Evolutionary conservation across 2,888 invertebrate genomes (phyloP).

Genomic region (Margaritifera margaritifera): DNA sequence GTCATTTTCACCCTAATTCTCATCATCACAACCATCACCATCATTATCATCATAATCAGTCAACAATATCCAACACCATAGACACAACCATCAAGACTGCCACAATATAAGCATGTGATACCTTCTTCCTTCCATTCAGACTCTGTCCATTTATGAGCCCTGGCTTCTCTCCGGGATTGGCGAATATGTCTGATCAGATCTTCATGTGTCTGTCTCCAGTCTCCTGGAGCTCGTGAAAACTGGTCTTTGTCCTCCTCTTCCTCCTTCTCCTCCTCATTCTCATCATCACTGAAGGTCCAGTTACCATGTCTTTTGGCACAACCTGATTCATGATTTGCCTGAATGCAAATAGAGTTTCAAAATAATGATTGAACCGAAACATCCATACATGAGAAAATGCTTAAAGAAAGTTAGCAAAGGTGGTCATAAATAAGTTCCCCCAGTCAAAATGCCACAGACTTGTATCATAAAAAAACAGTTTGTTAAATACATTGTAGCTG

Average conservation of each 20-base stretch:
- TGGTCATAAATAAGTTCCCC: conserved; percentile 1
- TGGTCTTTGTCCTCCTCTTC: conserved; percentile 34
- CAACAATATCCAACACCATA: too few relatives aligned
- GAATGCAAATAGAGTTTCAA: conserved; percentile 3
- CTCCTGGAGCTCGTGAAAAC: conserved; percentile 37
- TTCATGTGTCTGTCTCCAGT: conserved; percentile 53
- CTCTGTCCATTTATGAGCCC: conserved; percentile 18
- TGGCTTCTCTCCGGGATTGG: conserved; percentile 38
- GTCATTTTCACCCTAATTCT: too few relatives aligned
- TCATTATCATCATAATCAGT: too few relatives aligned
- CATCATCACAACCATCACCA: too few relatives aligned
- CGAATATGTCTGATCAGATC: conserved; percentile 48
- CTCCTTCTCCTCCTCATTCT: conserved; percentile 19
- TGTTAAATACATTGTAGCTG: too few relatives aligned
- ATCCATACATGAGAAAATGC: too few relatives aligned
- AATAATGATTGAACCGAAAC: too few relatives aligned
- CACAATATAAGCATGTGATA: neutral
- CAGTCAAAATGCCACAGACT: neutral
- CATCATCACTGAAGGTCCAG: conserved; percentile 33
- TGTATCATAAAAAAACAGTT: too few relatives aligned
- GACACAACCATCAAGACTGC: too few relatives aligned
- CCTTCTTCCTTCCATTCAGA: neutral
- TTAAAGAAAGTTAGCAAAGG: too few relatives aligned
- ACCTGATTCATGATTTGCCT: conserved; percentile 50
- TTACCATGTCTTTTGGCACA: conserved; percentile 47